phyloP scores from a whole-genome alignment of 2,113 vertebrate genomes.

The Cygnus buccinator region DNA sequence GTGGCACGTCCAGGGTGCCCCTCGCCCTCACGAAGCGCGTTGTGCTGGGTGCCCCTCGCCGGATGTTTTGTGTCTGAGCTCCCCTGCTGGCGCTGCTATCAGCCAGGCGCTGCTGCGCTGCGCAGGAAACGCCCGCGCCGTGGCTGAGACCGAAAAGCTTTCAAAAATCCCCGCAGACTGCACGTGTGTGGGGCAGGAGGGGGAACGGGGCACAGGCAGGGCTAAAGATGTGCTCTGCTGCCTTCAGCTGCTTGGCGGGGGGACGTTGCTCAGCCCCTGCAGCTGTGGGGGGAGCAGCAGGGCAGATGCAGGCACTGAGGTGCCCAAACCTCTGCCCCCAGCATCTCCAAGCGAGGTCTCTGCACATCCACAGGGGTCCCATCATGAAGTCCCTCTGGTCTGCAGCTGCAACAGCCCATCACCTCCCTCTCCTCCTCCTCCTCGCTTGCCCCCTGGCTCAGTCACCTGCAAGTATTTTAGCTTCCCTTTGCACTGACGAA shows the following conservation, averaged over 20 bases:
- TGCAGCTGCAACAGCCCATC: background rate
- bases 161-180: background rate
- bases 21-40: fast-evolving
- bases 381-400: background rate
- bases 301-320: background rate
- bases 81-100: background rate
- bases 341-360: background rate
- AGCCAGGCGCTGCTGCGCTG: background rate
- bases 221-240: fast-evolving
- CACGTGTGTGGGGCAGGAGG: background rate
- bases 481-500: background rate
- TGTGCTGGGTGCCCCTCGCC: background rate
- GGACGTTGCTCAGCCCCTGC: background rate
- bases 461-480: background rate
- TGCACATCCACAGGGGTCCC: background rate
- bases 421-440: background rate
- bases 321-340: background rate
- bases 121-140: background rate
- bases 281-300: background rate
- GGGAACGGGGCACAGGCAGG: fast-evolving
- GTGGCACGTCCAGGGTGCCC: background rate
- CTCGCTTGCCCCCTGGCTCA: background rate
- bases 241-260: fast-evolving
- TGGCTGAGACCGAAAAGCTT: fast-evolving
- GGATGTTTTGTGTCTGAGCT: background rate